Base-by-base conservation (phyloP, 2,113 vertebrate species). In the Pygoscelis antarcticus region DNA sequence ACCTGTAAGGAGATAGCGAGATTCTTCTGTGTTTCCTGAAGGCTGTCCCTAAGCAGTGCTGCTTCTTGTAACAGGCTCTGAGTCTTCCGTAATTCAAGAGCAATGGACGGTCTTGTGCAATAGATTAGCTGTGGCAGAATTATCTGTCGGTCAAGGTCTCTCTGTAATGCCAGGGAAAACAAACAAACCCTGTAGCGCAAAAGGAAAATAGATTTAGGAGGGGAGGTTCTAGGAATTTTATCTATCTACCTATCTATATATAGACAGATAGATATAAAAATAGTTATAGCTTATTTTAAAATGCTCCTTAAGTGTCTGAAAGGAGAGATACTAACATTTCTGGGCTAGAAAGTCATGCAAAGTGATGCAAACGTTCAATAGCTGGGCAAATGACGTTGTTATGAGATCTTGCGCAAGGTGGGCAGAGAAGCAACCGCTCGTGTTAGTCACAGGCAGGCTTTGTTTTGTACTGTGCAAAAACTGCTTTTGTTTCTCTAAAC, bases 91-190 rank as follows among this genome's bases (percentile, higher is more conserved):
- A 95, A 29, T 14, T 93, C 95, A 70, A 72, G 55, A 90, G 57
- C 51, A 76, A 60, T 15, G 46, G 71, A 76, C 14, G 30, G 18
- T 64, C 44, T 75, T 88, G 89, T 54, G 91, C 77, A 89, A 77
- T 77, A 87, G 90, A 87, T 91, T 40, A 83, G 8, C 42, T 72
- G 34, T 78, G 81, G 40, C 87, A 90, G 78, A 94, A 72, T 96
- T 96, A 95, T 87, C 52, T 90, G 30, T 84, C 14, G 71, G 93
- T 87, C 91, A 94, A 83, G 51, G 68, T 78, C 95, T 95, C 72
- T 71, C 32, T 65, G 30, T 90, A 90, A 82, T 61, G 42, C 46
- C 80, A 55, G 89, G 88, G 75, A 82, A 95, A 95, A 88, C 83
- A 92, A 97, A 92, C 49, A 57, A 81, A 60, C 83, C 38, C 46